A percentile compares a stretch with the other conserved stretches of the same genome.
These are phyloP conservation scores for Melanotaenia parkinsoni DNA, from an alignment of 2,797 vertebrate species.

Conservation along the genomic window DNA sequence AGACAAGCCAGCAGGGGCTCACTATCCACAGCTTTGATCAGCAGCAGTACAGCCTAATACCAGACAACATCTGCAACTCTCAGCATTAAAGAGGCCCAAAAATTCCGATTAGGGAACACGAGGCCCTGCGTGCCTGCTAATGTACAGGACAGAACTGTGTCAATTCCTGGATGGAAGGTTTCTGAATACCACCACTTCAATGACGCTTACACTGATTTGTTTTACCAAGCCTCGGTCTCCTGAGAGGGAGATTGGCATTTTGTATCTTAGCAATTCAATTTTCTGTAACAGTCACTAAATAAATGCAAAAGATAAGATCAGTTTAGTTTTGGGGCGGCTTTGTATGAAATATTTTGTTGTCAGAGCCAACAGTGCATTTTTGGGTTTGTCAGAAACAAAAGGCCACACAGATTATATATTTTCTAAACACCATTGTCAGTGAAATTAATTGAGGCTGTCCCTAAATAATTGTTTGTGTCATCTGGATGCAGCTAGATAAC, in stretches of 20 bases:
- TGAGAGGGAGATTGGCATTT: conserved; percentile 34
- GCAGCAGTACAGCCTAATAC: conserved; percentile 72
- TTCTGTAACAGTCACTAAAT: conserved; percentile 1
- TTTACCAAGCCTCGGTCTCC: conserved; percentile 52
- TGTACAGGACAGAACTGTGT: conserved; percentile 68
- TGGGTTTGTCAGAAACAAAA: conserved; percentile 22
- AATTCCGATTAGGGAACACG: conserved; percentile 66
- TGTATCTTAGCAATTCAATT: conserved; percentile 24
- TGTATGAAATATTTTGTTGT: conserved; percentile 13
- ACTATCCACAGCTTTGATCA: conserved; percentile 80
- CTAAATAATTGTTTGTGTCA: conserved; percentile 52
- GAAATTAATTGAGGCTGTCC: conserved; percentile 33
- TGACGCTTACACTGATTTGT: conserved; percentile 56
- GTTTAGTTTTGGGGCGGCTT: conserved; percentile 8
- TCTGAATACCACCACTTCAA: conserved; percentile 60
- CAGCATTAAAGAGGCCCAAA: conserved; percentile 75
- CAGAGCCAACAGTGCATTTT: conserved; percentile 1
- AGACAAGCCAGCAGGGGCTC: conserved; percentile 72
- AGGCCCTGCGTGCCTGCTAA: conserved; percentile 44
- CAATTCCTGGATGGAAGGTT: conserved; percentile 62
- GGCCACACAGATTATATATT: conserved; percentile 16
- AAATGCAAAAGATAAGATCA: conserved; percentile 12
- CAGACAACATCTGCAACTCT: conserved; percentile 79
- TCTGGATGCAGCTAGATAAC: conserved; percentile 58
- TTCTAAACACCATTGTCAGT: conserved; percentile 10